phyloP scores from a whole-genome alignment of 2,113 vertebrate genomes.

The Periophthalmodon schlosseri region DNA sequence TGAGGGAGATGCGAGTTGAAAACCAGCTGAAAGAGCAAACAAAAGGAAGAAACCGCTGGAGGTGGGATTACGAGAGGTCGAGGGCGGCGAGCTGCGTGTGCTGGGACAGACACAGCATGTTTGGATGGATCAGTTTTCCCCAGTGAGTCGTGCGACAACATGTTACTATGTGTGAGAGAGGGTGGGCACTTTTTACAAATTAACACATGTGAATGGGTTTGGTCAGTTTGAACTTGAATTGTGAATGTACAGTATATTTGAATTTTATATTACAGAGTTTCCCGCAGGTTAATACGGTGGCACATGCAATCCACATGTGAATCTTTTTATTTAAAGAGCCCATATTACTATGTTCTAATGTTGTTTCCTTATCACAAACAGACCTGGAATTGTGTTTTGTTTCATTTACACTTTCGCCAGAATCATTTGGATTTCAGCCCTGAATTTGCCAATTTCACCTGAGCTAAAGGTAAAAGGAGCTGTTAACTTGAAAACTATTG shows the following conservation, averaged over 20 bases:
- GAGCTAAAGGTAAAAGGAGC: too few relatives aligned
- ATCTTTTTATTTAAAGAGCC: too few relatives aligned
- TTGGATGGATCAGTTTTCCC: background rate
- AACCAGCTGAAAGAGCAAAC: slow-evolving; percentile 61
- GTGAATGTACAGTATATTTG: background rate
- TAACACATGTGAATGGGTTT: background rate
- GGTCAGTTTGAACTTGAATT: background rate
- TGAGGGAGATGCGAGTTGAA: slow-evolving; percentile 57
- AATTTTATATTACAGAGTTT: too few relatives aligned
- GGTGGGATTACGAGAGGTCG: slow-evolving; percentile 47
- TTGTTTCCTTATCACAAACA: too few relatives aligned
- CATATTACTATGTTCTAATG: too few relatives aligned
- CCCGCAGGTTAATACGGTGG: background rate
- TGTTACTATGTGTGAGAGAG: slow-evolving; percentile 1
- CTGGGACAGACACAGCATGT: background rate
- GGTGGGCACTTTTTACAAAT: background rate
- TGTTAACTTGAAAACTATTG: too few relatives aligned
- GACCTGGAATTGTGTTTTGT: too few relatives aligned
- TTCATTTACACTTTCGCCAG: too few relatives aligned
- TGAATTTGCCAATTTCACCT: too few relatives aligned
- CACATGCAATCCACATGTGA: too few relatives aligned
- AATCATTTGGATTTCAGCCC: too few relatives aligned
- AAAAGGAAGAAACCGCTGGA: slow-evolving; percentile 67
- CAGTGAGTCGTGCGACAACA: background rate
- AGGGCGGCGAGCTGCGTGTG: slow-evolving; percentile 19